Percentiles rank a stretch among this genome's conserved stretches.
Evolutionary conservation across 2,797 vertebrate genomes (phyloP).

Genomic region (Trachurus trachurus): DNA sequence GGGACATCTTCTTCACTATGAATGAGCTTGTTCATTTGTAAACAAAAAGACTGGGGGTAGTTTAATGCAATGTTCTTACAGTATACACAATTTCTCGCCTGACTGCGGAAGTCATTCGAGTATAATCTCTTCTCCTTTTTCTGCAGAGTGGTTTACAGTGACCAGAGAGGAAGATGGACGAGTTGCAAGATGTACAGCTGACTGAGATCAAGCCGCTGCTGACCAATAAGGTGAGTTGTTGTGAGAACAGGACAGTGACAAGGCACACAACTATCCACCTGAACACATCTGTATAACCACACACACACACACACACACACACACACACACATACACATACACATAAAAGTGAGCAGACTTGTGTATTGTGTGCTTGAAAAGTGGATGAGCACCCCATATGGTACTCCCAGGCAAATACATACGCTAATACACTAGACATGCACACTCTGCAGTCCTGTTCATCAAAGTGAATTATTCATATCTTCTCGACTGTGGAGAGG

Average conservation of each 20-base stretch:
- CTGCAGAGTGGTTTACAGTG: conserved; percentile 55
- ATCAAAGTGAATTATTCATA: conserved; percentile 85
- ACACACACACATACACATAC: neutral
- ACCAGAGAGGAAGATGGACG: conserved; percentile 89
- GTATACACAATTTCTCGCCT: neutral
- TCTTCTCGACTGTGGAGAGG: conserved; percentile 56
- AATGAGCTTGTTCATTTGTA: neutral
- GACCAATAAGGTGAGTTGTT: conserved; percentile 91
- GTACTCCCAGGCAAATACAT: conserved; percentile 41
- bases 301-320: neutral
- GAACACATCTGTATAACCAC: conserved; percentile 2
- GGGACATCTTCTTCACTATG: neutral
- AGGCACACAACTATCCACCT: neutral
- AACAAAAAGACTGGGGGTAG: neutral
- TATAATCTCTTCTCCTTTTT: conserved; percentile 7
- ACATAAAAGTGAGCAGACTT: neutral
- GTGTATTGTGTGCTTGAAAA: neutral
- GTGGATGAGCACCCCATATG: conserved; percentile 19
- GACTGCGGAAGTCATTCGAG: neutral
- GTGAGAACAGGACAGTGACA: neutral
- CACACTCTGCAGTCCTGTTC: conserved; percentile 63
- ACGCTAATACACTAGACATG: conserved; percentile 40
- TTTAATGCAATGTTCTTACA: neutral
- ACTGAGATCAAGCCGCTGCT: conserved; percentile 97
- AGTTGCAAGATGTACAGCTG: conserved; percentile 96